These are phyloP conservation scores for Allacma fusca DNA, from an alignment of 2,888 invertebrate species.

Conservation along the genomic window DNA sequence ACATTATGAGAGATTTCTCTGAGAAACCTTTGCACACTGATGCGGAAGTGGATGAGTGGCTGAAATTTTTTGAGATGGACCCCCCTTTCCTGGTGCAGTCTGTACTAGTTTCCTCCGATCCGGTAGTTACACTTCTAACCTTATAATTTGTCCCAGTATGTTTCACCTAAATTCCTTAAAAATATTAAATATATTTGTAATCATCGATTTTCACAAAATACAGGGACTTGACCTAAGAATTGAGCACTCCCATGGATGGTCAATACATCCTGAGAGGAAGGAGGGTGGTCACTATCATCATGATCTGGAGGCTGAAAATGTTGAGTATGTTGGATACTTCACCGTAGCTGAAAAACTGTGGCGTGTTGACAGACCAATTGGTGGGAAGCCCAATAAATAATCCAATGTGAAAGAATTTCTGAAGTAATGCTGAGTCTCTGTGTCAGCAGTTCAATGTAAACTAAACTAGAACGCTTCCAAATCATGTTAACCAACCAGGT, in stretches of 20 bases:
- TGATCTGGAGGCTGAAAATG: slow-evolving; percentile 88
- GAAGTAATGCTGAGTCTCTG: no score
- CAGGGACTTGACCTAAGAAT: slow-evolving; percentile 88
- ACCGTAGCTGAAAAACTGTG: slow-evolving; percentile 77
- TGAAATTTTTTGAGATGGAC: slow-evolving; percentile 88
- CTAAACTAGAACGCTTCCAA: no score
- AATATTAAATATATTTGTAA: no score
- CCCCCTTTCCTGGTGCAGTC: slow-evolving; percentile 89
- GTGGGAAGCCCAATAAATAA: background rate
- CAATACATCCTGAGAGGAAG: slow-evolving; percentile 79
- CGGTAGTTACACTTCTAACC: no score
- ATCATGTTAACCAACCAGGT: no score
- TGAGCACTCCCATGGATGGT: slow-evolving; percentile 87
- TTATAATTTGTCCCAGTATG: background rate
- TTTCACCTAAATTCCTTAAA: background rate
- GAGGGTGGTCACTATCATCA: slow-evolving; percentile 97
- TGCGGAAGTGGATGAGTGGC: slow-evolving; percentile 82
- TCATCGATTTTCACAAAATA: background rate
- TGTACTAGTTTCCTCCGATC: slow-evolving; percentile 84
- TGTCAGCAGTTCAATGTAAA: no score
- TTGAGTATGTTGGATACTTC: slow-evolving; percentile 90
- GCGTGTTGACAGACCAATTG: slow-evolving; percentile 76
- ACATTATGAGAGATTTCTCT: slow-evolving; percentile 97
- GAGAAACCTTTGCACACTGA: slow-evolving; percentile 75
- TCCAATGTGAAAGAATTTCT: background rate